Evolutionary conservation across 64 coral and sea anemone genomes (phyloP), one percentile per base, ranked within the genome.

Genomic region (Orbicella faveolata): DNA sequence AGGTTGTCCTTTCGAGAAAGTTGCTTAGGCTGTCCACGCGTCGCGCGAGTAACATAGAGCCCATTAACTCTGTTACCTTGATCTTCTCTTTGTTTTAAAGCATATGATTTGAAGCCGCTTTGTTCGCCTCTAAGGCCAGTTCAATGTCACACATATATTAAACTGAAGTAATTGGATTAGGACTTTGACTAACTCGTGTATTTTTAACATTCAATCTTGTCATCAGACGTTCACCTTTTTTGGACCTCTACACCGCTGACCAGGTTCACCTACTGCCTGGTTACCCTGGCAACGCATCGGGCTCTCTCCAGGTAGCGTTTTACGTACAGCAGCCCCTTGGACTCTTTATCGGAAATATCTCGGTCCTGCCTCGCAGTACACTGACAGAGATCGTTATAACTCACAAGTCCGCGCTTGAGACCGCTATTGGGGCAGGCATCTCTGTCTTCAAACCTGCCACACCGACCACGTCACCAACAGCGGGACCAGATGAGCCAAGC

Each of bases 211-310:
- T 59, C 44, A 4, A 48, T 9, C 13, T 59, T 13, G 36, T 75
- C 44, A 16, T 25, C 69, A 90, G 89, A 25, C 79, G 79, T 9
- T 79, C 79, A 4, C 34, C 36, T 23, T 8, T 37, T 39, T 37
- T 20, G 18, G 3, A 21, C 5, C n/a, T 82, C 6, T 90, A 83
- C 79, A 35, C 17, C 25, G 52, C 68, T 62, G 68, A 90, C 12
- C 69, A 83, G 54, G 79, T 90, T 75, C 89, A 90, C 36, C 73
- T 90, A 1, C 67, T 90, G 48, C 89, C 89, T 52, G 89, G 77
- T 44, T 90, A 83, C 48, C 89, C 89, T 15, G 39, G 12, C 9
- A 80, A 82, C 63, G 18, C 21, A 2, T 44, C n/a, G 52, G 72
- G 9, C 57, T 74, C 23, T 52, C 17, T 81, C 36, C 79, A 54